Conservation (phyloP, 2,888 invertebrate species). For the Hydrotaea diabolus region DNA sequence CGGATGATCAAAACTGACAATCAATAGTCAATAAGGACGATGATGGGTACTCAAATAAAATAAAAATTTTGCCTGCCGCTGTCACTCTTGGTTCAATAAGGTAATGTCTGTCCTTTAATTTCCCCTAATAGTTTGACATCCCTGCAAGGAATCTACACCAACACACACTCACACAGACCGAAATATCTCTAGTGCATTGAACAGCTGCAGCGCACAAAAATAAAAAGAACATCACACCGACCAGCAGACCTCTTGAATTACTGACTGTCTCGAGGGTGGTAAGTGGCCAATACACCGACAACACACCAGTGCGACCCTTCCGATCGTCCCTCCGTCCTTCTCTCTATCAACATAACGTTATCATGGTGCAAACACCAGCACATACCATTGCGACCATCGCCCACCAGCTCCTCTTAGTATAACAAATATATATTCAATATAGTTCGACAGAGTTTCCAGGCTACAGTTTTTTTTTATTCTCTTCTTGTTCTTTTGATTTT, state of each 20-base stretch:
- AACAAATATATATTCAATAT: conserved; percentile 57
- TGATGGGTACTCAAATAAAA: too few relatives aligned
- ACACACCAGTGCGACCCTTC: too few relatives aligned
- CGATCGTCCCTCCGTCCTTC: background rate
- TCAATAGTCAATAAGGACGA: too few relatives aligned
- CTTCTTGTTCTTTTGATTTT: too few relatives aligned
- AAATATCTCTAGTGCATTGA: conserved; percentile 15
- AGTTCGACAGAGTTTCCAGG: conserved; percentile 58
- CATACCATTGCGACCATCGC: background rate
- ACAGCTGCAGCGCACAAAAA: background rate
- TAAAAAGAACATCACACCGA: conserved; percentile 3
- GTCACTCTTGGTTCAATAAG: too few relatives aligned
- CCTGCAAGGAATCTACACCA: background rate
- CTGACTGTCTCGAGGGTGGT: conserved; percentile 51
- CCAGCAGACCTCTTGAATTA: conserved; percentile 35
- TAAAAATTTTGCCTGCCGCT: too few relatives aligned
- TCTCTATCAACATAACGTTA: background rate
- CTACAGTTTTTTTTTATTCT: conserved; percentile 6
- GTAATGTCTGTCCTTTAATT: too few relatives aligned
- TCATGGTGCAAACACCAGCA: background rate
- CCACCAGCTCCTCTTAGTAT: background rate
- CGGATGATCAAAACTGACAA: too few relatives aligned
- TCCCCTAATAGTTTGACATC: background rate
- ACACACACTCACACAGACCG: too few relatives aligned
- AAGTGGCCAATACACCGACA: conserved; percentile 49